phyloP scores from a whole-genome alignment of 2,113 vertebrate genomes.

The Hippoglossus stenolepis region DNA sequence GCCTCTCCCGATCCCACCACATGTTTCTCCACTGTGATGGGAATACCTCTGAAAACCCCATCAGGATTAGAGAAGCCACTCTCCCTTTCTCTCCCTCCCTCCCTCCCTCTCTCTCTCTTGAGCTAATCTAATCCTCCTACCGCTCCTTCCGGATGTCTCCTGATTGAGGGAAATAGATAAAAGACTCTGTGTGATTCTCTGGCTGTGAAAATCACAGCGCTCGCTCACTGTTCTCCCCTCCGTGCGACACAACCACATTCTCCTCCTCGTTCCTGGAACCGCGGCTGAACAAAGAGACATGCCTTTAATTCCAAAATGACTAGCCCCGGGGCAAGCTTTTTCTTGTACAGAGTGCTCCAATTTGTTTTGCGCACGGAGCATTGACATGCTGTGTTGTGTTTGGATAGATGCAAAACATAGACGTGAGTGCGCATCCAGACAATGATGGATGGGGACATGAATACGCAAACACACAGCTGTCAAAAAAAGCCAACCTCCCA shows the following conservation, averaged over 20 bases:
- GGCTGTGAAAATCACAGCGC: conserved; percentile 71
- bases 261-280: conserved; percentile 56
- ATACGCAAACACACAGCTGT: conserved; percentile 47
- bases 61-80: conserved; percentile 75
- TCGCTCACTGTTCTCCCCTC: conserved; percentile 41
- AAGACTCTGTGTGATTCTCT: conserved; percentile 63
- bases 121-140: conserved; percentile 76
- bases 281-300: conserved; percentile 70
- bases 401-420: conserved; percentile 59
- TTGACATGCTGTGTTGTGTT: conserved; percentile 65
- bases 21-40: conserved; percentile 63
- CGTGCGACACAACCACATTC: conserved; percentile 54
- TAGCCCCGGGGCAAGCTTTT: conserved; percentile 65
- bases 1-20: conserved; percentile 28
- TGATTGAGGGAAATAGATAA: conserved; percentile 78
- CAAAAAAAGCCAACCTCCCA: conserved; percentile 38
- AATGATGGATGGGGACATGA: conserved; percentile 49
- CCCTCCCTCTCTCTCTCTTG: conserved; percentile 37
- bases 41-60: conserved; percentile 69
- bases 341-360: conserved; percentile 63
- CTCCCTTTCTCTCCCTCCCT: conserved; percentile 45
- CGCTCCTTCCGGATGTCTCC: conserved; percentile 71
- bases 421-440: conserved; percentile 42
- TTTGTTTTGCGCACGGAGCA: conserved; percentile 65
- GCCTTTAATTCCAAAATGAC: conserved; percentile 76